A percentile compares a stretch with the other conserved stretches of the same genome.
Conservation (phyloP, 2,797 vertebrate genomes). For the Poeciliopsis paucimaculata region DNA sequence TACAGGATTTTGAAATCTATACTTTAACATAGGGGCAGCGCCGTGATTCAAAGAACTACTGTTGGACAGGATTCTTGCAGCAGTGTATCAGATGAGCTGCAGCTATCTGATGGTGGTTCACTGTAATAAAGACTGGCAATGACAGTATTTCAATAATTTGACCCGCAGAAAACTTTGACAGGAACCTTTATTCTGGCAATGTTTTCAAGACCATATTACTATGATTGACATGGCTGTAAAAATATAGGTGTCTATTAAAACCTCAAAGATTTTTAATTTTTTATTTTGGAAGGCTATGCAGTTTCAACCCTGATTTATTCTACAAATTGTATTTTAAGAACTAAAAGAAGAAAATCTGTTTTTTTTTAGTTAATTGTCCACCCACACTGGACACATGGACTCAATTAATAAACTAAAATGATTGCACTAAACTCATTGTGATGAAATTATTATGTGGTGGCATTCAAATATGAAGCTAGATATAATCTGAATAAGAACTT, state of each 20-base stretch:
- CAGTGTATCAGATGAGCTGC: not conserved
- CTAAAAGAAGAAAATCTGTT: not conserved
- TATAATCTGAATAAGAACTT: not conserved
- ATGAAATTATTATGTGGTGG: not conserved
- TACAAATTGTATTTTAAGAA: not conserved
- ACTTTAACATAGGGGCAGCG: not conserved
- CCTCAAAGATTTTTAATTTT: too few species aligned
- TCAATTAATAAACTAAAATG: not conserved
- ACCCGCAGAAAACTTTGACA: not conserved
- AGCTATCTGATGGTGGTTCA: not conserved
- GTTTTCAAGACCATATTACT: not conserved
- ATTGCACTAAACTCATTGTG: not conserved
- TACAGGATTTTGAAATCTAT: not conserved
- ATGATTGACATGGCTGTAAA: not conserved
- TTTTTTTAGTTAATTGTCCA: not conserved
- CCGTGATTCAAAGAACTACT: not conserved
- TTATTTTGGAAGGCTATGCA: not conserved
- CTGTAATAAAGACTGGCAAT: not conserved
- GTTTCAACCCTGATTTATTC: not conserved
- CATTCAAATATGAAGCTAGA: not conserved
- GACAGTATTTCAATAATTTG: not conserved
- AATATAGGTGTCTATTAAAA: not conserved
- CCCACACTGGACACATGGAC: not conserved
- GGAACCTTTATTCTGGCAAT: not conserved
- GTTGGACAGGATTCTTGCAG: not conserved